Base-by-base conservation (phyloP, 1,140 invertebrate genomes). In the Chrysopa pallens region DNA sequence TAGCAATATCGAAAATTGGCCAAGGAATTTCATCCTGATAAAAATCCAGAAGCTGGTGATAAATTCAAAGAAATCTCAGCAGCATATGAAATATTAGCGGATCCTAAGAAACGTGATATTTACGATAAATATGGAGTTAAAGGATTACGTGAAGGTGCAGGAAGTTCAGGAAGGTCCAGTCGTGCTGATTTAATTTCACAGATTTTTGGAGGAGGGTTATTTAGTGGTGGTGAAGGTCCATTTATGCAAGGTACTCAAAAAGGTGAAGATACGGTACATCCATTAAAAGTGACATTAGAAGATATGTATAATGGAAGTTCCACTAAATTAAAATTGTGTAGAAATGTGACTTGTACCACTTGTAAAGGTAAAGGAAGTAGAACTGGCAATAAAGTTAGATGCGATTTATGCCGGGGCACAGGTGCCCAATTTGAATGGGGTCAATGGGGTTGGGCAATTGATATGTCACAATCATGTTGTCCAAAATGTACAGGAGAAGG, bases 291-390 rank as follows among this genome's bases (percentile, higher is more conserved):
- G 2, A 70, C 84, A 4, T 64, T 96, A 43, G 88, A 94, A 63
- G 88, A 94, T 55, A 64, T 96, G 51, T 96, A 94, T 56, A 84
- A 87, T 64, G 92, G 91, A 2, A 78, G 81, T 60, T 78, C 78
- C 7, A 70, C 84, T 14, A 85, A 84, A 56, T 62, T 94, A 41
- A 80, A 89, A 48, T 64, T 94, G 37, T 81, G 78, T 56, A 88
- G 89, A 60, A 86, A 85, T 67, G 77, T 90, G 1, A 78, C 89
- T 45, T 96, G 92, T 65, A 61, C 61, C 11, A 71, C 72, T 53
- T 96, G 92, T 66, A 71, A 78, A 47, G 92, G 91, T 55, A 70
- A 72, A 43, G 89, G 89, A 14, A 84, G 84, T 8, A 87, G 85
- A 56, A 74, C 78, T 52, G 84, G 80, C 43, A 61, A 74, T 42